Evolutionary conservation across 2,888 invertebrate species (phyloP).

Genomic region (Sympetrum striolatum): DNA sequence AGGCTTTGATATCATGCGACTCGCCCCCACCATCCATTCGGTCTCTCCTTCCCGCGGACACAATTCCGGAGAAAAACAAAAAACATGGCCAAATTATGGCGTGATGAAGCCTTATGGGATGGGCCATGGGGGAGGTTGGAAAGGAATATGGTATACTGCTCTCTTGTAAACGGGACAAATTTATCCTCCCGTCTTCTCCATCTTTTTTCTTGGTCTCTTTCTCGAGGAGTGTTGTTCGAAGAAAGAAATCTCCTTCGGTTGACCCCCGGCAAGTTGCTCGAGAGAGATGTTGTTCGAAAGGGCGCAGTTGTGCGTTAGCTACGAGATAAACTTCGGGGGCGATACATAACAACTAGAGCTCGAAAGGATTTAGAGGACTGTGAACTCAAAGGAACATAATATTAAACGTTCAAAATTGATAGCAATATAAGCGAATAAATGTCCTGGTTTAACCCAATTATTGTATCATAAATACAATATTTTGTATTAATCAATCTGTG

Average conservation of each 20-base stretch:
- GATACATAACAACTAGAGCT: too few relatives aligned
- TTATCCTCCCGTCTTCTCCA: background rate
- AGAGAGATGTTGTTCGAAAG: background rate
- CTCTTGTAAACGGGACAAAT: background rate
- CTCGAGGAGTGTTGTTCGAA: background rate
- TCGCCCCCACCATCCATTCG: background rate
- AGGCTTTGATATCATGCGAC: background rate
- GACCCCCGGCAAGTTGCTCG: background rate
- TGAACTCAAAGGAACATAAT: too few relatives aligned
- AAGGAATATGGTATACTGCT: background rate
- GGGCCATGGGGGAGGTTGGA: background rate
- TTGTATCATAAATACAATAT: too few relatives aligned
- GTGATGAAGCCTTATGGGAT: constrained; percentile 6
- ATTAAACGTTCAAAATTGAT: too few relatives aligned
- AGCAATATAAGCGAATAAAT: too few relatives aligned
- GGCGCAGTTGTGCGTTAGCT: background rate
- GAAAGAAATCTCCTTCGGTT: background rate
- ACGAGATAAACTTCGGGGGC: background rate
- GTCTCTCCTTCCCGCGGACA: background rate
- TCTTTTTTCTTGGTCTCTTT: background rate
- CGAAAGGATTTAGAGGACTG: too few relatives aligned
- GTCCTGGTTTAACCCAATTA: too few relatives aligned
- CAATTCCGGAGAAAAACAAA: background rate
- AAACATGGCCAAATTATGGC: constrained; percentile 17
- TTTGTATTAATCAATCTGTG: too few relatives aligned